Percentiles rank a stretch among this genome's conserved stretches.
These are phyloP conservation scores for Tribolium madens DNA, from an alignment of 1,140 invertebrate species.

Conservation along the genomic window DNA sequence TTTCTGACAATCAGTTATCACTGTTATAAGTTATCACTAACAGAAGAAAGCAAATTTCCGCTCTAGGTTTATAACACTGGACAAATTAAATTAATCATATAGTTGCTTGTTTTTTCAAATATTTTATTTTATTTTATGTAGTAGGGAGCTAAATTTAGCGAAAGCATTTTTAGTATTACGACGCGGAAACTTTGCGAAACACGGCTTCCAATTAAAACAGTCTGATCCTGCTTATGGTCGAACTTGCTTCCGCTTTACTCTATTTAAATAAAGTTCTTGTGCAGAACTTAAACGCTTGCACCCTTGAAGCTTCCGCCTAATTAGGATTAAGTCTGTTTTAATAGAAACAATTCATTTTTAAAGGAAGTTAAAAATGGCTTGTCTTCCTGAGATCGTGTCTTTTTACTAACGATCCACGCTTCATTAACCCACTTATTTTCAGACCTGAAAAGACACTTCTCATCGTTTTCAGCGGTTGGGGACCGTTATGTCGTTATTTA, in stretches of 20 bases:
- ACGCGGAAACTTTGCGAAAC: not conserved
- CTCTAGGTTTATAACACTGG: too few relatives aligned
- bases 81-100: too few relatives aligned
- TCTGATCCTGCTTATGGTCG: constrained; percentile 14
- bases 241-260: not conserved
- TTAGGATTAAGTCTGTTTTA: constrained; percentile 9
- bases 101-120: too few relatives aligned
- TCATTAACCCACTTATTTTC: constrained; percentile 35
- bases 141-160: not conserved
- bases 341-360: constrained; percentile 4
- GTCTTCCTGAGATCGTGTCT: constrained; percentile 7
- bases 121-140: too few relatives aligned
- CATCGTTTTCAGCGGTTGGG: constrained; percentile 4
- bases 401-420: constrained; percentile 17
- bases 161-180: constrained; percentile 8
- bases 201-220: not conserved
- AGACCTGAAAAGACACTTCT: constrained; percentile 32
- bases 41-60: too few relatives aligned
- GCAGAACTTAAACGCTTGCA: not conserved
- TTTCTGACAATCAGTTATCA: too few relatives aligned
- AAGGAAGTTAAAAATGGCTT: not conserved
- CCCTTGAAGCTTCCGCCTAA: not conserved
- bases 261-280: constrained; percentile 13
- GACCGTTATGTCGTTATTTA: constrained; percentile 21
- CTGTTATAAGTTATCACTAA: too few relatives aligned